Evolutionary conservation across 2,888 invertebrate species (phyloP).

Genomic region (Tachina fera): DNA sequence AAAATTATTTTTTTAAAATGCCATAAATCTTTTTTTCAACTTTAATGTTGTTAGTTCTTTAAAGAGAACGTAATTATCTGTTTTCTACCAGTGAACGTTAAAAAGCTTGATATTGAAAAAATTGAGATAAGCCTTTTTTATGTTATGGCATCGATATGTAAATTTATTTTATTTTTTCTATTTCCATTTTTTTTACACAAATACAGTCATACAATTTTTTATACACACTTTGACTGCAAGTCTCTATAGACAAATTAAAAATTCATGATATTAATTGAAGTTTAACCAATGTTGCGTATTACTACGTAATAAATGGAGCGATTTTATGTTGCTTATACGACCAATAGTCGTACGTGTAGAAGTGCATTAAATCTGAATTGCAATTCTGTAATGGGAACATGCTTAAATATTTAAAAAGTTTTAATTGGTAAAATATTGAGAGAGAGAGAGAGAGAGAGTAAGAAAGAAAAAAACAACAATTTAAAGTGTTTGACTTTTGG

Average conservation of each 20-base stretch:
- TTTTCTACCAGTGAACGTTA: too few species aligned
- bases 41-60: too few species aligned
- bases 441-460: neutral
- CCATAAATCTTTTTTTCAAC: too few species aligned
- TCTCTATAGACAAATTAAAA: conserved; percentile 75
- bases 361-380: conserved; percentile 9
- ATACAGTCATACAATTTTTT: neutral
- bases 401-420: conserved; percentile 33
- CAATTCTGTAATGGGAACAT: conserved; percentile 5
- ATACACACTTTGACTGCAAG: neutral
- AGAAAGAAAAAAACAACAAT: neutral
- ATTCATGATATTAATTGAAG: conserved; percentile 80
- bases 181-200: conserved; percentile 1
- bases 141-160: too few species aligned
- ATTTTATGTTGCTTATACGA: too few species aligned
- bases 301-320: conserved; percentile 45
- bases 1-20: too few species aligned
- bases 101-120: too few species aligned
- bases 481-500: neutral
- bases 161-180: conserved; percentile 1
- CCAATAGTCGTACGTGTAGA: too few species aligned
- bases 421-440: neutral
- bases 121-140: too few species aligned
- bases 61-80: too few species aligned
- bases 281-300: conserved; percentile 61